phyloP scores from a whole-genome alignment of 1,140 invertebrate genomes.

The Rhizoglyphus robini region DNA sequence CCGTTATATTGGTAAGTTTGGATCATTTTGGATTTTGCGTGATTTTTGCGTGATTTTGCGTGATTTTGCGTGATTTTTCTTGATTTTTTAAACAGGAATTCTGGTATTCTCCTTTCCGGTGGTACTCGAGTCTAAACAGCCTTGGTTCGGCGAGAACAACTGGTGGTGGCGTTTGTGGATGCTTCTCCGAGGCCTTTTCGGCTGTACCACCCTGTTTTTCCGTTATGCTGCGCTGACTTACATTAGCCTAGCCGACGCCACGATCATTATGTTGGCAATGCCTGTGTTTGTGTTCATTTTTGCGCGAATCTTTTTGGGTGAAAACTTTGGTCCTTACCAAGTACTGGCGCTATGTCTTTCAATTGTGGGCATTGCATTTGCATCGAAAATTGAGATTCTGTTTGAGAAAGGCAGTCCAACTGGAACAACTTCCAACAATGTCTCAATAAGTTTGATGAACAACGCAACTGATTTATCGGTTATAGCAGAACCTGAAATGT shows the following conservation, averaged over 20 bases:
- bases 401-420: conserved; percentile 25
- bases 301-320: conserved; percentile 41
- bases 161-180: conserved; percentile 34
- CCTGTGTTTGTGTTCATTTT: conserved; percentile 43
- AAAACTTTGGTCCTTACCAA: conserved; percentile 42
- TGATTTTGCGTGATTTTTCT: background rate
- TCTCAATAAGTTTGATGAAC: background rate
- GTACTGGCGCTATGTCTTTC: conserved; percentile 39
- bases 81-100: conserved; percentile 2
- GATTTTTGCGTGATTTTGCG: too few relatives aligned
- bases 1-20: conserved; percentile 54
- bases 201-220: conserved; percentile 31
- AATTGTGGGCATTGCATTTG: conserved; percentile 39
- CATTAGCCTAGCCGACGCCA: conserved; percentile 43
- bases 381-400: conserved; percentile 41
- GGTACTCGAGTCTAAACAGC: conserved; percentile 56
- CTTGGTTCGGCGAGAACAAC: conserved; percentile 55
- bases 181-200: conserved; percentile 25
- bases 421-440: background rate
- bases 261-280: conserved; percentile 45
- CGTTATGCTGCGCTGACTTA: conserved; percentile 49
- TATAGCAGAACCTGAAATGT: background rate
- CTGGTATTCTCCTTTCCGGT: conserved; percentile 69
- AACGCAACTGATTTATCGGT: background rate
- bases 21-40: too few relatives aligned